These are phyloP conservation scores for Archips xylosteana DNA, from an alignment of 2,888 invertebrate species.

Conservation along the genomic window DNA sequence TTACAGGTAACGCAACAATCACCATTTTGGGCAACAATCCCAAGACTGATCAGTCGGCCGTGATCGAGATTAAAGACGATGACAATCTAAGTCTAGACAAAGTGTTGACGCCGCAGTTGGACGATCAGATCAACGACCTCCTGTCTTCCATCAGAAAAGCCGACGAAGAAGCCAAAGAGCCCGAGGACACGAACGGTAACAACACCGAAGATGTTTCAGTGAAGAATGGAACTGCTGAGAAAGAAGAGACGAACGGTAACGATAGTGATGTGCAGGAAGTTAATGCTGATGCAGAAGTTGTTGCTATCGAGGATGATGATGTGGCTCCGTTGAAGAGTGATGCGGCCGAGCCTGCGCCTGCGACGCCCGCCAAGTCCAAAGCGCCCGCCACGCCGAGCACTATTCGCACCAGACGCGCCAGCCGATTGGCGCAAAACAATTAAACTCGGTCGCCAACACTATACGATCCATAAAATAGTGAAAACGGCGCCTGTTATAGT, in stretches of 20 bases:
- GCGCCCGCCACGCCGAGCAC: slow-evolving; percentile 60
- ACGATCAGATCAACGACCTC: slow-evolving; percentile 50
- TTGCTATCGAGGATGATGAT: slow-evolving; percentile 23
- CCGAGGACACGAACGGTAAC: background rate
- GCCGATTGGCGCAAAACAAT: slow-evolving; percentile 59
- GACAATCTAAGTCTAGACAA: background rate
- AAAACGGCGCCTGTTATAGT: too few relatives aligned
- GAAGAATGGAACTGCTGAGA: slow-evolving; percentile 4
- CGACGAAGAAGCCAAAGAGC: slow-evolving; percentile 47
- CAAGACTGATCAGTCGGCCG: background rate
- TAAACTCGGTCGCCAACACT: background rate
- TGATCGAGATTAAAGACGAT: slow-evolving; percentile 2
- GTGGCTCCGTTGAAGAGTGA: slow-evolving; percentile 46
- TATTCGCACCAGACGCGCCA: slow-evolving; percentile 67
- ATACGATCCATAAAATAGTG: too few relatives aligned
- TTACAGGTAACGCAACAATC: background rate
- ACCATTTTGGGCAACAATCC: background rate
- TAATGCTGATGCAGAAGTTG: background rate
- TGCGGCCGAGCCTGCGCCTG: slow-evolving; percentile 45
- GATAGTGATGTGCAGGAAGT: background rate
- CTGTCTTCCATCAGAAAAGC: slow-evolving; percentile 54
- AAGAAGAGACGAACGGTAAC: slow-evolving; percentile 24
- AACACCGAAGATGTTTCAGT: too few relatives aligned
- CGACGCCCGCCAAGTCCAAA: slow-evolving; percentile 58
- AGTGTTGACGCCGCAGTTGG: background rate